A percentile compares a stretch with the other conserved stretches of the same genome.
phyloP scores from a whole-genome alignment of 2,888 invertebrate species.

The Melieria picta region DNA sequence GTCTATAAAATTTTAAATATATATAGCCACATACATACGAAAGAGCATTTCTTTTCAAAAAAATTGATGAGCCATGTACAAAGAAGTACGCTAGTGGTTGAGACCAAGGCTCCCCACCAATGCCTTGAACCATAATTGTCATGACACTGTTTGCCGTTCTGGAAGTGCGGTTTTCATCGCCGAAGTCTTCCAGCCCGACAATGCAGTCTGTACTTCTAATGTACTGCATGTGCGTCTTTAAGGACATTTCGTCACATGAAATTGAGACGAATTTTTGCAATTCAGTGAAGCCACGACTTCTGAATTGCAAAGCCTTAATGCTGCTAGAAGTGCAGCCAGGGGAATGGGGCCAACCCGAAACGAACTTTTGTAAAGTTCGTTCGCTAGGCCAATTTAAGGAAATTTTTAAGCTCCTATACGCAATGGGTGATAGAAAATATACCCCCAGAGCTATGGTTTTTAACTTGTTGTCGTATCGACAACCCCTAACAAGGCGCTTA shows the following conservation, averaged over 20 bases:
- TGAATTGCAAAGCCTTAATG: slow-evolving; percentile 16
- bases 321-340: slow-evolving; percentile 4
- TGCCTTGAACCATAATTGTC: neutral
- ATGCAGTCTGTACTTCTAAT: slow-evolving; percentile 4
- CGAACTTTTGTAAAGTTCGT: neutral
- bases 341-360: slow-evolving; percentile 4
- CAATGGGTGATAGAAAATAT: no score
- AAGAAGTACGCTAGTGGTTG: neutral
- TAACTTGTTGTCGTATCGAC: no score
- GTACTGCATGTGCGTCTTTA: neutral
- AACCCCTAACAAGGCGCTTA: no score
- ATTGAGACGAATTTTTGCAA: no score
- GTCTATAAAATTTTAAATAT: no score
- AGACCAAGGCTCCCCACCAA: neutral
- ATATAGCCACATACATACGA: no score
- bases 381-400: no score
- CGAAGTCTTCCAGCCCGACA: slow-evolving; percentile 20
- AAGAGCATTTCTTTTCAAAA: no score
- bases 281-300: neutral
- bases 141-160: neutral
- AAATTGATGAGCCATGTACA: neutral
- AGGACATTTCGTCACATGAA: neutral
- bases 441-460: no score
- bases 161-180: slow-evolving; percentile 12
- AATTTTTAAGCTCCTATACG: no score